Percentiles rank a stretch among this genome's conserved stretches.
Conservation (phyloP, 2,888 invertebrate genomes). For the Polia nebulosa region DNA sequence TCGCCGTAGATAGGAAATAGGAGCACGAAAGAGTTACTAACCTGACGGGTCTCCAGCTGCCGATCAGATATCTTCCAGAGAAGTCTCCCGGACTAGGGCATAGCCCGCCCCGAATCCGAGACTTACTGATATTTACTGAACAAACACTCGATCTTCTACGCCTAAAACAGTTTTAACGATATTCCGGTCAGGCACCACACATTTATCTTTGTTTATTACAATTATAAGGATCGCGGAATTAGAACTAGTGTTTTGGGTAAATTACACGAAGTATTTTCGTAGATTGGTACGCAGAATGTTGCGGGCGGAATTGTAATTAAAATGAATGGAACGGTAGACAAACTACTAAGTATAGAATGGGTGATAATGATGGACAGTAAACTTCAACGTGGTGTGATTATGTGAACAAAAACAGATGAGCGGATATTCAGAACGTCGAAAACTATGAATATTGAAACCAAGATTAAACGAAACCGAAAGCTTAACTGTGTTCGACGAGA, state of each 20-base stretch:
- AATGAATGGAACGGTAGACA: conserved; percentile 22
- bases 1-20: conserved; percentile 2
- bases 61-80: conserved; percentile 40
- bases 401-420: conserved; percentile 39
- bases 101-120: conserved; percentile 45
- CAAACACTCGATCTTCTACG: conserved; percentile 50
- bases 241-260: conserved; percentile 27
- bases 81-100: conserved; percentile 51
- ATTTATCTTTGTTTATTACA: conserved; percentile 46
- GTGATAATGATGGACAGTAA: conserved; percentile 26
- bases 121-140: conserved; percentile 37
- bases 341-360: conserved; percentile 7
- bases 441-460: conserved; percentile 49
- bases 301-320: conserved; percentile 31
- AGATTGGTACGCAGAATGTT: conserved; percentile 17
- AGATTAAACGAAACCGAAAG: conserved; percentile 42
- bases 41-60: conserved; percentile 59
- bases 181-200: conserved; percentile 52
- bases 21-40: conserved; percentile 35
- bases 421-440: conserved; percentile 25
- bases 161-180: conserved; percentile 51
- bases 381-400: conserved; percentile 31
- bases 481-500: conserved; percentile 20
- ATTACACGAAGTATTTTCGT: conserved; percentile 27
- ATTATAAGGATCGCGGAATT: conserved; percentile 43